These are phyloP conservation scores for Amazona finschi DNA, from an alignment of 2,797 vertebrate genomes.

Conservation along the genomic window DNA sequence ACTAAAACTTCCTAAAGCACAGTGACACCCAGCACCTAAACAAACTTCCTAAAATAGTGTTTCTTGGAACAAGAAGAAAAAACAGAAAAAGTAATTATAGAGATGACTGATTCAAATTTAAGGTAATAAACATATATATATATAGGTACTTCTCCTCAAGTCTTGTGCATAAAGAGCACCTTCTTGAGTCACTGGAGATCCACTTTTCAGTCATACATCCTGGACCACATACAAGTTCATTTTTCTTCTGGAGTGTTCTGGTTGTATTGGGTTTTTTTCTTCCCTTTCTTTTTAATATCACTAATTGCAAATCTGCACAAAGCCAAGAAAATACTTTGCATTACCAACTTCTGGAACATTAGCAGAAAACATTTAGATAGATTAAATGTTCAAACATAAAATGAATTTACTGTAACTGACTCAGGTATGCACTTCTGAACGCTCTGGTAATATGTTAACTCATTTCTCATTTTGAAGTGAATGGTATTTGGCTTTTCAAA, in stretches of 20 bases:
- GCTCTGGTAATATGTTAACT: neutral
- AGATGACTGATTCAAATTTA: neutral
- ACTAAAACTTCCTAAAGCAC: neutral
- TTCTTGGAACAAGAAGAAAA: neutral
- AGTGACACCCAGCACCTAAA: neutral
- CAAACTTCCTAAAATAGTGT: neutral
- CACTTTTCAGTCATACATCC: neutral
- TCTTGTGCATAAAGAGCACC: neutral
- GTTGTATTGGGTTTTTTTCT: neutral
- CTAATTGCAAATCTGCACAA: neutral
- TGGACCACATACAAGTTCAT: neutral
- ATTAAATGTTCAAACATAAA: neutral
- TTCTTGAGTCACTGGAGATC: neutral
- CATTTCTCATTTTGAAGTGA: neutral
- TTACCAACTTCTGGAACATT: neutral
- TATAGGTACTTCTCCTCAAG: neutral
- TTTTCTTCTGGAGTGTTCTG: neutral
- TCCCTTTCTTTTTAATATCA: neutral
- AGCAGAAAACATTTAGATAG: neutral
- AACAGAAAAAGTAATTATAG: neutral
- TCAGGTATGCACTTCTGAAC: neutral
- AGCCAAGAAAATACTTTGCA: neutral
- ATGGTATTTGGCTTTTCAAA: neutral
- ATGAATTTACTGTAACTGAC: neutral
- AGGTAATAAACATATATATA: neutral